Percentiles rank a stretch among this genome's conserved stretches.
Conservation (phyloP, 2,888 invertebrate genomes). For the Acronicta aceris region DNA sequence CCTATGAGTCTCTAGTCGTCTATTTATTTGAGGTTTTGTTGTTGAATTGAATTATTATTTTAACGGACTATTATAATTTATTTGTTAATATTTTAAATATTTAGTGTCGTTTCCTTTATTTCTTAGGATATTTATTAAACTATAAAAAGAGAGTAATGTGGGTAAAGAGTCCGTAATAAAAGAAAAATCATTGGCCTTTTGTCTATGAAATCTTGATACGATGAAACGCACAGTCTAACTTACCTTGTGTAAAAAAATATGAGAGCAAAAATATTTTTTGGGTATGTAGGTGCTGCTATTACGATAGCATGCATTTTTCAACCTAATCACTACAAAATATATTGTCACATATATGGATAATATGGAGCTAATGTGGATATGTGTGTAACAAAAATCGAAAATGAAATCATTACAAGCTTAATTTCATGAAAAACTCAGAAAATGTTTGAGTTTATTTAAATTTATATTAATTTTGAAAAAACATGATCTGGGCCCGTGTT, state of each 20-base stretch:
- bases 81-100: constrained; percentile 30
- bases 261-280: constrained; percentile 16
- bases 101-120: constrained; percentile 37
- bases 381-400: constrained; percentile 66
- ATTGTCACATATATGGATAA: constrained; percentile 30
- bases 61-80: constrained; percentile 27
- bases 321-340: constrained; percentile 35
- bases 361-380: constrained; percentile 79
- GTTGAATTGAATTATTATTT: constrained; percentile 27
- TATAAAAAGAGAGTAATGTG: background rate
- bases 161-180: background rate
- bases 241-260: constrained; percentile 17
- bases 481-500: too few relatives aligned
- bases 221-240: background rate
- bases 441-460: too few relatives aligned
- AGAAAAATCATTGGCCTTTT: background rate
- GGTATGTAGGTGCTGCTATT: constrained; percentile 41
- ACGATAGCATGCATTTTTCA: constrained; percentile 44
- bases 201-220: background rate
- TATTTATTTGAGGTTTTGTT: constrained; percentile 30
- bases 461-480: too few relatives aligned
- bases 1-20: constrained; percentile 41
- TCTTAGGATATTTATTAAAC: constrained; percentile 1
- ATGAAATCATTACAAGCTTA: constrained; percentile 40
- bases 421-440: background rate